Base-by-base conservation (phyloP, 1,140 invertebrate species). In the Laupala kohalensis region DNA sequence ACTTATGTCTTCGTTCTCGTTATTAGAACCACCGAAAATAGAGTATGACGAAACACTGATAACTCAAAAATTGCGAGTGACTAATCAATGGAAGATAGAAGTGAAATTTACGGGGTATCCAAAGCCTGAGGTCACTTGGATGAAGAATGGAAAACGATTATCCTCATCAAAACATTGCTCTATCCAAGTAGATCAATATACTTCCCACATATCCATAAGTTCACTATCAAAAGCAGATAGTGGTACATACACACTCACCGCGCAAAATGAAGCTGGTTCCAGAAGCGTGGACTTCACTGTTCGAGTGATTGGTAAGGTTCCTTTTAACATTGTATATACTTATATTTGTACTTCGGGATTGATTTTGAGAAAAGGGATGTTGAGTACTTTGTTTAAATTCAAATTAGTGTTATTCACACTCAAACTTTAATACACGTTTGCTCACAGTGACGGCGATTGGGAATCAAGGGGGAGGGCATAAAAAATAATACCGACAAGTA, bases 271-370 rank as follows among this genome's bases (percentile, higher is more conserved):
- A 63, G 86, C 88, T 69, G 94, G 93, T 9, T 83, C 83, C 15
- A 84, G 86, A 24, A 82, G 84, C n/a, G 81, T 88, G 12, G 90
- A 93, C 76, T 81, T 93, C 73, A 85, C 84, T 53, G 86, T 96
- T 12, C 84, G 87, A 80, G 92, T 96, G n/a, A 89, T 93, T 69
- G 92, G 88, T 90, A 82, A 81, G 83, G 79, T 68, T 23, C 26
- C 25, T 27, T 19, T 28, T 9, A 27, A 9, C 19, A 53, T 19
- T 53, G 19, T 53, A 53, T 4, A 19, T 4, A 53, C 1, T 19
- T 53, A 53, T 2, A 53, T 13, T 53, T 53, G 37, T 53, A 53
- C 15, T n/a, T n/a, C n/a, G n/a, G n/a, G n/a, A n/a, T n/a, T n/a
- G n/a, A n/a, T n/a, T n/a, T n/a, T 37, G 6, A 37, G 30, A 6